Base-by-base conservation (phyloP, 1,140 invertebrate genomes). In the Diploscapter pachys region DNA sequence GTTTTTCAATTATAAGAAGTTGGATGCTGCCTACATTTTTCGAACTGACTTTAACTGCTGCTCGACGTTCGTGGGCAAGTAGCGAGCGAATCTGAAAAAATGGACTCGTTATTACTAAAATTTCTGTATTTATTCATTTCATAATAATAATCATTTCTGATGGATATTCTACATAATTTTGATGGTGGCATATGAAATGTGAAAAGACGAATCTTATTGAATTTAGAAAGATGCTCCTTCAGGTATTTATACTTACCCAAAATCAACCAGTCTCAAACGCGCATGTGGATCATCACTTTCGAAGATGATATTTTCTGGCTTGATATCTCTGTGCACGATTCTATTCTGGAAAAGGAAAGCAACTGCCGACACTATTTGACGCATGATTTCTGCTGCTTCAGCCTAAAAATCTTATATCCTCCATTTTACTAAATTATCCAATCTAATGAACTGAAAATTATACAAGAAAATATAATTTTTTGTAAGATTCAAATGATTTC, bases 301-400 rank as follows among this genome's bases (percentile, higher is more conserved):
- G 81, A 92, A 93, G 3, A 93, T 86, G 5, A 94, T 87, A 86
- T 94, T 94, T 88, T 95, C 93, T 3, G 93, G 93, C 86, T 96
- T 96, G 3, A 96, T 88, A 86, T 96, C 93, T 63, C 93, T 86
- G 87, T 96, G 93, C 52, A 93, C 93, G 56, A 94, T 90, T 6
- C 91, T 91, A 71, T 90, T 87, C 31, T 88, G 88, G 87, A 95
- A 93, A 89, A 95, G 92, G 84, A 91, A 93, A 63, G 89, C 87
- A 4, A 95, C 90, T 56, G 92, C 93, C 3, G 90, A 90, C 0
- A 93, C 91, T 52, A 96, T 87, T 83, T 93, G 92, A 51, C 88
- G 86, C 89, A 94, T 90, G 55, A 93, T 89, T 75, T 87, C 85
- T 79, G 89, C 88, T 55, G 92, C 90, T 86, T 92, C 89, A 72